phyloP scores from a whole-genome alignment of 2,113 vertebrate genomes.

The Blennius ocellaris region DNA sequence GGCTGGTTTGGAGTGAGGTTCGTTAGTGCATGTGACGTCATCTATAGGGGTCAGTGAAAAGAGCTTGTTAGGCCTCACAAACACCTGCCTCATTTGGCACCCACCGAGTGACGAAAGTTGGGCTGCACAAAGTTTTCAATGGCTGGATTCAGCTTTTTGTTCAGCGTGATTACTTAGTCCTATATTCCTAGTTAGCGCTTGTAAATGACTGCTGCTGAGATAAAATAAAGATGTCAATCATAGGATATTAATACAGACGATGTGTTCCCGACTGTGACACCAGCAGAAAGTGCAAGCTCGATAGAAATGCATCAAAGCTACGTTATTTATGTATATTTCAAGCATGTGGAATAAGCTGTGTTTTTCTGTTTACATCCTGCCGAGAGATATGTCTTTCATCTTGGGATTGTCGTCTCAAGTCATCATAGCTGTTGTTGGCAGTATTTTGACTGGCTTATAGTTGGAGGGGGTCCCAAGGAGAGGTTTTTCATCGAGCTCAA shows the following conservation, averaged over 20 bases:
- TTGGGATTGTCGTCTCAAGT: conserved; percentile 26
- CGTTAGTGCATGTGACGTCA: conserved; percentile 77
- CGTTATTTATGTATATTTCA: conserved; percentile 28
- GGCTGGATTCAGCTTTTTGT: conserved; percentile 46
- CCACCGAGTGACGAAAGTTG: conserved; percentile 49
- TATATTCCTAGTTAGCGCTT: conserved; percentile 21
- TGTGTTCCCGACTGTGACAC: background rate
- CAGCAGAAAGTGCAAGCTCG: conserved; percentile 26
- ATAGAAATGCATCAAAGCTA: background rate
- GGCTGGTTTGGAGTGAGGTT: conserved; percentile 72
- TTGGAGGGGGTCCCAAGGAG: conserved; percentile 55
- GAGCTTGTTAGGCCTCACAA: conserved; percentile 72
- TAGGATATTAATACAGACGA: background rate
- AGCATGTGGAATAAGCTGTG: conserved; percentile 38
- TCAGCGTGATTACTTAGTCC: conserved; percentile 18
- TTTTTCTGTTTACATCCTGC: conserved; percentile 49
- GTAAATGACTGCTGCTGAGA: conserved; percentile 16
- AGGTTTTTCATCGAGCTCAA: conserved; percentile 40
- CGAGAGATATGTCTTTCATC: conserved; percentile 45
- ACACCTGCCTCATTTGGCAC: conserved; percentile 79
- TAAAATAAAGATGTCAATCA: conserved; percentile 21
- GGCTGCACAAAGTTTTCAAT: conserved; percentile 48
- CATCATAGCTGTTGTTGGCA: conserved; percentile 47
- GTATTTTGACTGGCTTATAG: conserved; percentile 64
- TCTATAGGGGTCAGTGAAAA: conserved; percentile 72